Conservation (phyloP, 2,113 vertebrate genomes). For the Aphyosemion australe region DNA sequence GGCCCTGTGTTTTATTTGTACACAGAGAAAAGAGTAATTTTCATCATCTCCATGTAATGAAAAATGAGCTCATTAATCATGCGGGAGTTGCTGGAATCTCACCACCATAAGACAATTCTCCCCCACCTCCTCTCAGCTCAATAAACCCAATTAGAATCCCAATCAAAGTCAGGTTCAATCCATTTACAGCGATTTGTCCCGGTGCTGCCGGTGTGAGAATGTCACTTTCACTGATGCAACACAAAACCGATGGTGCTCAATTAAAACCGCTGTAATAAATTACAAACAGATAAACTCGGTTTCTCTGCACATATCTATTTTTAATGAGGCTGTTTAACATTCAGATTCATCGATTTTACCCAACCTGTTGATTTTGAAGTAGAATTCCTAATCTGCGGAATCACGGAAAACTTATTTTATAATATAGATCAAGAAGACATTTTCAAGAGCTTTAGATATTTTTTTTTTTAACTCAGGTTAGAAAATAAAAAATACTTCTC, state of each 20-base stretch:
- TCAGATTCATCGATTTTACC: background rate
- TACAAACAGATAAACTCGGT: background rate
- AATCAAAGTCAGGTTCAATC: constrained; percentile 16
- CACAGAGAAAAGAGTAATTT: constrained; percentile 7
- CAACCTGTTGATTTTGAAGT: background rate
- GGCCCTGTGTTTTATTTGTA: constrained; percentile 29
- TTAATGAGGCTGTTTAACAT: background rate
- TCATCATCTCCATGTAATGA: constrained; percentile 25
- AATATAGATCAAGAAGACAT: too few relatives aligned
- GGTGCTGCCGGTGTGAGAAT: background rate
- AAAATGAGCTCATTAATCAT: constrained; percentile 57
- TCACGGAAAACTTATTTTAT: too few relatives aligned
- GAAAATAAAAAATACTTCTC: too few relatives aligned
- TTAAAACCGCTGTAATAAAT: background rate
- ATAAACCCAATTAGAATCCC: constrained; percentile 27
- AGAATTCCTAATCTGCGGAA: background rate
- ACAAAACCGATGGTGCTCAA: background rate
- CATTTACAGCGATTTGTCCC: background rate
- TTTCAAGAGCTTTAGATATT: too few relatives aligned
- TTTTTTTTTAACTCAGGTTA: too few relatives aligned
- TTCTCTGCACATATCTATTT: background rate
- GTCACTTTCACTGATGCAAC: background rate
- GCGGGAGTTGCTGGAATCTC: constrained; percentile 26
- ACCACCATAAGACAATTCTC: constrained; percentile 18
- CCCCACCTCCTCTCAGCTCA: constrained; percentile 3